Percentiles rank a stretch among this genome's conserved stretches.
Conservation (phyloP, 2,113 vertebrate species). For the Dunckerocampus dactyliophorus region DNA sequence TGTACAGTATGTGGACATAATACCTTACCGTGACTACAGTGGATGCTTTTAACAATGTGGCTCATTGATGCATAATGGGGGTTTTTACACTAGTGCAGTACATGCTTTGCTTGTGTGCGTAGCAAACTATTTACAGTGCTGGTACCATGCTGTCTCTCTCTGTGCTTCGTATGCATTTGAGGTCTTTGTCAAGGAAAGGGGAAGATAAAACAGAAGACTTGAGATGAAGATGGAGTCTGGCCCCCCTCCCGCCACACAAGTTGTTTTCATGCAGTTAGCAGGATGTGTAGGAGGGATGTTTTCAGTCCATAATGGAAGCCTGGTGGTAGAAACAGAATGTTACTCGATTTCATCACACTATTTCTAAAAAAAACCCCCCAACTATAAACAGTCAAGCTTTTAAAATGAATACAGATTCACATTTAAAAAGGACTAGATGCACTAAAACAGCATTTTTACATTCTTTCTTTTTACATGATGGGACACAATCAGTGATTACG, state of each 20-base stretch:
- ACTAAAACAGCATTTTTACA: too few relatives aligned
- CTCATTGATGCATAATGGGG: slow-evolving; percentile 59
- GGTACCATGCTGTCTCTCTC: slow-evolving; percentile 53
- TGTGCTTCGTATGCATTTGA: slow-evolving; percentile 22
- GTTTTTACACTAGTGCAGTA: slow-evolving; percentile 44
- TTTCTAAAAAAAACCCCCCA: background rate
- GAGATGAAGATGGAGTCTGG: slow-evolving; percentile 22
- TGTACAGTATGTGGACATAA: slow-evolving; percentile 27
- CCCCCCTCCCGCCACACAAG: background rate
- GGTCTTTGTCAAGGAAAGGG: slow-evolving; percentile 11
- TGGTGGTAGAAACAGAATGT: slow-evolving; percentile 7
- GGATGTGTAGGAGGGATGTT: slow-evolving; percentile 12
- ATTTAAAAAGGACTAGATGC: too few relatives aligned
- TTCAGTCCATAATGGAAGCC: slow-evolving; percentile 36
- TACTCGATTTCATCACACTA: background rate
- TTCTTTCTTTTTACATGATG: too few relatives aligned
- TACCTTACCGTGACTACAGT: slow-evolving; percentile 27
- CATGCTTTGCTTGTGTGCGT: slow-evolving; percentile 58
- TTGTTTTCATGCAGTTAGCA: slow-evolving; percentile 56
- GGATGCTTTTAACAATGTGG: slow-evolving; percentile 43
- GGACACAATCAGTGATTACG: too few relatives aligned
- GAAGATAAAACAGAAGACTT: slow-evolving; percentile 12
- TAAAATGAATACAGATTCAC: too few relatives aligned
- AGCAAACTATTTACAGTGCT: slow-evolving; percentile 60
- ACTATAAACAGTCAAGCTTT: too few relatives aligned